A percentile compares a stretch with the other conserved stretches of the same genome.
These are phyloP conservation scores for Anguilla rostrata DNA, from an alignment of 2,113 vertebrate species.

Conservation along the genomic window DNA sequence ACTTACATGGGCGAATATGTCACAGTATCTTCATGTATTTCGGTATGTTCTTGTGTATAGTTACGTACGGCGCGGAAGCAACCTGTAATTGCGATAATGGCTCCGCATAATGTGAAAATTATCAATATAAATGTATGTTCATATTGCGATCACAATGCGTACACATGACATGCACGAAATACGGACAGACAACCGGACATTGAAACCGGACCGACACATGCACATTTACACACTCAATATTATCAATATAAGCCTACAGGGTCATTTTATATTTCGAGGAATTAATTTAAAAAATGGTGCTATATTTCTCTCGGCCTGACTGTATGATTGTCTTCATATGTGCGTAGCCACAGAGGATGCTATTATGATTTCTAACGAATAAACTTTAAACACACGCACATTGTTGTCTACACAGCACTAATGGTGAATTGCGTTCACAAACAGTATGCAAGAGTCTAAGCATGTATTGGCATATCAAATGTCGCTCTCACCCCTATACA, in stretches of 20 bases:
- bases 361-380: background rate
- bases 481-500: conserved; percentile 21
- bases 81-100: conserved; percentile 50
- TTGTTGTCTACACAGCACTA: background rate
- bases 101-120: conserved; percentile 57
- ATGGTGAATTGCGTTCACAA: background rate
- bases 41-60: conserved; percentile 17
- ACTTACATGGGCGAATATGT: background rate
- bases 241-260: background rate
- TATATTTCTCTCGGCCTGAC: background rate
- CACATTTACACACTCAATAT: conserved; percentile 6
- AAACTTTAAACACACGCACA: background rate
- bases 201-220: background rate
- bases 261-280: background rate
- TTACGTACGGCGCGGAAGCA: conserved; percentile 25
- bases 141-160: conserved; percentile 13
- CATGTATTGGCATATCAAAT: conserved; percentile 34
- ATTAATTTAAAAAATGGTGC: background rate
- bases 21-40: background rate
- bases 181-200: conserved; percentile 18
- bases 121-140: conserved; percentile 33
- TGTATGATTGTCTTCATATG: background rate
- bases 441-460: background rate
- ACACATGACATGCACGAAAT: conserved; percentile 10
- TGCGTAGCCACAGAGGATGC: background rate